A percentile compares a stretch with the other conserved stretches of the same genome.
Conservation (phyloP, 2,797 vertebrate species). For the Sebastes minor region DNA sequence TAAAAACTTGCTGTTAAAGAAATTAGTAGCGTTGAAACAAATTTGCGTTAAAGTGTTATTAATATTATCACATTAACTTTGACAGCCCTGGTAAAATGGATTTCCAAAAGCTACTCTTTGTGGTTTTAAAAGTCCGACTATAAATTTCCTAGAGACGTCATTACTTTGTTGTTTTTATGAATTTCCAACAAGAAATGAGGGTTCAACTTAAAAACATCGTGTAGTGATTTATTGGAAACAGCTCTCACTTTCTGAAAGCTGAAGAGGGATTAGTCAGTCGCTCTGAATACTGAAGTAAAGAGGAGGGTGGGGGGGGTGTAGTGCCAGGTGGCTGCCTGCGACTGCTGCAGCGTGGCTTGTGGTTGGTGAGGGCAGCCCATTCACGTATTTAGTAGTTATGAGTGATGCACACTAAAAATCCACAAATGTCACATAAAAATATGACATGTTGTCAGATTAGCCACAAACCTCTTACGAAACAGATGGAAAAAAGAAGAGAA, state of each 20-base stretch:
- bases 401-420: conserved; percentile 20
- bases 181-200: conserved; percentile 1
- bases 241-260: conserved; percentile 41
- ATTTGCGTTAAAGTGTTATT: no score
- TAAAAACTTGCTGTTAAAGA: no score
- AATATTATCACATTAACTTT: no score
- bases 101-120: neutral
- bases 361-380: conserved; percentile 28
- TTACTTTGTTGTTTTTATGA: neutral
- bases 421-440: conserved; percentile 6
- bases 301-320: neutral
- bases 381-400: conserved; percentile 7
- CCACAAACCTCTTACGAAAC: neutral
- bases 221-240: conserved; percentile 70
- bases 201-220: neutral
- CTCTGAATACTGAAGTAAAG: neutral
- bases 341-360: conserved; percentile 36
- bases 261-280: conserved; percentile 46
- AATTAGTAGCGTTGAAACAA: no score
- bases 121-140: neutral
- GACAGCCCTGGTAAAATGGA: no score
- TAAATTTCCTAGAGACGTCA: neutral
- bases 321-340: neutral
- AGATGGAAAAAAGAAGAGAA: neutral
- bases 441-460: neutral